phyloP scores from a whole-genome alignment of 2,888 invertebrate genomes.

The Scrobipalpa costella region DNA sequence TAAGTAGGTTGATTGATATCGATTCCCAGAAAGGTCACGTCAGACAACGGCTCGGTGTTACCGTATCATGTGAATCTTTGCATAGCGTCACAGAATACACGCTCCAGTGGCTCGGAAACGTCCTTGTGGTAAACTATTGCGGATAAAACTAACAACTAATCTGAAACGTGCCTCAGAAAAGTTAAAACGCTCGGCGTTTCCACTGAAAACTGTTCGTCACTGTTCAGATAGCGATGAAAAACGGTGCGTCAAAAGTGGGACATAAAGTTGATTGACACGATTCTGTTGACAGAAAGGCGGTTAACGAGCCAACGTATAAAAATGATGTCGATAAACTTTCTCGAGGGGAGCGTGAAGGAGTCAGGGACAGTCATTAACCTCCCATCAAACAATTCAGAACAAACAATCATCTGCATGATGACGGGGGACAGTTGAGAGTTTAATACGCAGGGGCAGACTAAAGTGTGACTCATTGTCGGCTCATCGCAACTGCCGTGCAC shows the following conservation, averaged over 20 bases:
- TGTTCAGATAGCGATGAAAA: conserved; percentile 10
- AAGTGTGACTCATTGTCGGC: conserved; percentile 53
- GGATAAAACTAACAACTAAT: conserved; percentile 18
- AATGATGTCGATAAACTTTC: conserved; percentile 59
- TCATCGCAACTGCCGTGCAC: conserved; percentile 34
- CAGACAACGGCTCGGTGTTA: conserved; percentile 28
- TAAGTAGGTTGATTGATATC: conserved; percentile 33
- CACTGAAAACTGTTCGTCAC: not conserved
- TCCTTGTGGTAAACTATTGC: conserved; percentile 32
- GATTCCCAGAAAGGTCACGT: conserved; percentile 46
- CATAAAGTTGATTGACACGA: conserved; percentile 25
- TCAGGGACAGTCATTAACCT: conserved; percentile 72
- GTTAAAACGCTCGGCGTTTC: not conserved
- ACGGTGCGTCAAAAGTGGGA: conserved; percentile 7
- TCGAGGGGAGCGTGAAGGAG: conserved; percentile 52
- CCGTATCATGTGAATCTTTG: conserved; percentile 24
- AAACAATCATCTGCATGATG: conserved; percentile 58
- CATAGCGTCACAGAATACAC: conserved; percentile 39
- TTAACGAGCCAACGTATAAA: conserved; percentile 40
- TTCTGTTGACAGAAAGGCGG: conserved; percentile 37
- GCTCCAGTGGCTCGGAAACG: conserved; percentile 60
- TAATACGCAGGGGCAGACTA: conserved; percentile 49
- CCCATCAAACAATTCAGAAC: conserved; percentile 65
- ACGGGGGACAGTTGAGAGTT: conserved; percentile 54
- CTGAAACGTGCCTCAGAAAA: not conserved